Base-by-base conservation (phyloP, 2,888 invertebrate species). In the Imbricaverruca yamaguchii region DNA sequence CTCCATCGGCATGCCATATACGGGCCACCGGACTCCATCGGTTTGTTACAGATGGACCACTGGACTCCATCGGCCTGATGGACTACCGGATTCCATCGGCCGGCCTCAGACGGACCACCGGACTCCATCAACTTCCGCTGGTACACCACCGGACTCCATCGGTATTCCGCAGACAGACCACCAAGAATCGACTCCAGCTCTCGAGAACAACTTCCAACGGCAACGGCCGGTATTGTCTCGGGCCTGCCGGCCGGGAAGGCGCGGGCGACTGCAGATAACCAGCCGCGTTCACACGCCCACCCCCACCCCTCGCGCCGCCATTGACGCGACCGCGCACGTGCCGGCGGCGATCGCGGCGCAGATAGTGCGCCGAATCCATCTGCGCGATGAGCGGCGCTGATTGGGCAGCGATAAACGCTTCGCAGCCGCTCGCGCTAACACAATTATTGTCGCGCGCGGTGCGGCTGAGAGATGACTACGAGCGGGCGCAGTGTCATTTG, bases 261-360 rank as follows among this genome's bases (percentile, higher is more conserved):
- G 21, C 10, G 63, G 63, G 63, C 8, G 12, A 6, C 39, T 39
- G 39, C 39, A 39, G 39, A 39, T 39, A 39, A 39, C 61, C 13
- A 15, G 18, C 61, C 18, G 18, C 18, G 18, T 61, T 61, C 61
- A 18, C 61, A 61, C 61, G 61, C 18, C 18, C 8, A 8, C 18
- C 61, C n/a, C n/a, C 10, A 23, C 23, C 9, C 23, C 65, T 13
- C 18, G 9, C 18, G 9, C 9, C 65, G 10, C 57, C 57, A 15
- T 57, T 15, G 23, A 8, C 23, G 12, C 23, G 39, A 53, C 18
- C 18, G 13, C 23, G 74, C 74, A 53, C 74, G 74, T 53, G 74
- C 25, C 74, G 53, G 25, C 74, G 74, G 53, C 74, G 74, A 74
- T 74, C 15, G 74, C 21, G 53, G 74, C 74, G 74, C 53, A 53